Conservation (phyloP, 2,888 invertebrate genomes). For the Pseudococcus jackbeardsleyi region DNA sequence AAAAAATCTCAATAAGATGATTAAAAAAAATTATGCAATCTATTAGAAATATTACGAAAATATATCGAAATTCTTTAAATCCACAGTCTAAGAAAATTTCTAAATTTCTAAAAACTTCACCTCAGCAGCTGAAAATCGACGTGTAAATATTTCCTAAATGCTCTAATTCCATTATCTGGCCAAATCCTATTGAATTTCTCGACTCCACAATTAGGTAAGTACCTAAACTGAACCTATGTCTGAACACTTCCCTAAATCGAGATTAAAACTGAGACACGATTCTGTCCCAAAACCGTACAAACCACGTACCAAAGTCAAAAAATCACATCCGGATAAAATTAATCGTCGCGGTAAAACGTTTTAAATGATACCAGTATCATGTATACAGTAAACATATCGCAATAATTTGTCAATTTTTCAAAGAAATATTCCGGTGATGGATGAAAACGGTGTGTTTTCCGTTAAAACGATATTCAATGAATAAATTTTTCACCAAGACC, state of each 20-base stretch:
- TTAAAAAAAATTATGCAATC: no score
- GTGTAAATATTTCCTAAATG: no score
- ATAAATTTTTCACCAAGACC: slow-evolving; percentile 59
- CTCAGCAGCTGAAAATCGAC: no score
- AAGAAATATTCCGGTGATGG: slow-evolving; percentile 54
- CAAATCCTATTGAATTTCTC: no score
- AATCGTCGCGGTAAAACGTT: slow-evolving; percentile 22
- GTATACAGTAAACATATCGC: slow-evolving; percentile 35
- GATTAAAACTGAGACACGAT: not conserved
- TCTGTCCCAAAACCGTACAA: not conserved
- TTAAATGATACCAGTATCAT: not conserved
- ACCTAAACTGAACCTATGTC: no score
- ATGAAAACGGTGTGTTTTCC: slow-evolving; percentile 46
- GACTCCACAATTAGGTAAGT: no score
- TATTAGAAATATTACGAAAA: no score
- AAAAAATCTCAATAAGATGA: no score
- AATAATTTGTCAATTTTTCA: slow-evolving; percentile 63
- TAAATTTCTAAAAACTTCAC: no score
- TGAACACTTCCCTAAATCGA: not conserved
- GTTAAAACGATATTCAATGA: slow-evolving; percentile 62
- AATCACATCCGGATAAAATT: not conserved
- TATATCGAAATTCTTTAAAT: no score
- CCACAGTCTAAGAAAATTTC: no score
- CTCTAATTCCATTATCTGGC: no score
- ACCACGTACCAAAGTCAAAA: not conserved